A percentile compares a stretch with the other conserved stretches of the same genome.
phyloP scores from a whole-genome alignment of 1,140 invertebrate species.

The Prorops nasuta region DNA sequence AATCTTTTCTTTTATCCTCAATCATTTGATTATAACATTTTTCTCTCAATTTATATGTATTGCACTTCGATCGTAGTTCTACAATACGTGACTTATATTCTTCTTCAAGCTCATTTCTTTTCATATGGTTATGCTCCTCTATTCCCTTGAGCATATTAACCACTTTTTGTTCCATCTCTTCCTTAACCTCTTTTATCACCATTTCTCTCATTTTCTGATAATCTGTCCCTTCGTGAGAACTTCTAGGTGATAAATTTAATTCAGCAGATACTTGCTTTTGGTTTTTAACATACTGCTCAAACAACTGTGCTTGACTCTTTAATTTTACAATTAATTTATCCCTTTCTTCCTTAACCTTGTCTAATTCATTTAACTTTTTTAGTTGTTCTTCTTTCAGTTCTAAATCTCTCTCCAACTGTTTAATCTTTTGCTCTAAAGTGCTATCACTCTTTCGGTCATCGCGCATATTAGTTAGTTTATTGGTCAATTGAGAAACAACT shows the following conservation, averaged over 20 bases:
- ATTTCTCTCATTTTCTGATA: conserved; percentile 43
- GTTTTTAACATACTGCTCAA: conserved; percentile 44
- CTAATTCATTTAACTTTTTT: conserved; percentile 34
- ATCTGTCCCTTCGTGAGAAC: conserved; percentile 33
- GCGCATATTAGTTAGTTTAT: conserved; percentile 25
- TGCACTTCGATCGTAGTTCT: conserved; percentile 33
- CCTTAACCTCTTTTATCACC: conserved; percentile 38
- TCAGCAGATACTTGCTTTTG: conserved; percentile 44
- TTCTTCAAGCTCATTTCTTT: conserved; percentile 36
- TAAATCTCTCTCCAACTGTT: conserved; percentile 40
- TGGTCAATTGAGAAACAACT: conserved; percentile 24
- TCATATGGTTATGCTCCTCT: conserved; percentile 32
- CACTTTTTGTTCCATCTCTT: conserved; percentile 46
- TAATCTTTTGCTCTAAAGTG: conserved; percentile 31
- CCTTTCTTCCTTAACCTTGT: conserved; percentile 42
- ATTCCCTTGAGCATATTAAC: conserved; percentile 39
- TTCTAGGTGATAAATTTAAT: conserved; percentile 40
- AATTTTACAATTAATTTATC: conserved; percentile 40
- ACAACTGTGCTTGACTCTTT: conserved; percentile 45
- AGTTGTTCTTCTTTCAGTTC: conserved; percentile 35
- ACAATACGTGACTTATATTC: conserved; percentile 35
- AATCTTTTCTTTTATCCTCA: conserved; percentile 33
- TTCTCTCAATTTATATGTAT: too few species aligned
- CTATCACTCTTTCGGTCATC: conserved; percentile 23
- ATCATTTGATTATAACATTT: conserved; percentile 36